These are phyloP conservation scores for Tragelaphus scriptus DNA, from an alignment of 2,113 vertebrate species.

Conservation along the genomic window DNA sequence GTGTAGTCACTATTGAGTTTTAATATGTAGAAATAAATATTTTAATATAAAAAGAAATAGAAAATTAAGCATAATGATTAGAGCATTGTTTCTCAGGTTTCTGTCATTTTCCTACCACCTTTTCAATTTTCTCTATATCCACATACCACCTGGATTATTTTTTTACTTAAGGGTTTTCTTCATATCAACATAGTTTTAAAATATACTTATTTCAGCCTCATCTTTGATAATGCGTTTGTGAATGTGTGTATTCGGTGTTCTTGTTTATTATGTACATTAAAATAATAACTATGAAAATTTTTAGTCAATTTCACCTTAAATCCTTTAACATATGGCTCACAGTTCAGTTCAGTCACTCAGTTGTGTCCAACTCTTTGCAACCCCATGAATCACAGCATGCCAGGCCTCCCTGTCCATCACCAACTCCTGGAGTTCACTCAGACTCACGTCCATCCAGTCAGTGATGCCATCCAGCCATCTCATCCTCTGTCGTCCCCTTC, in stretches of 20 bases:
- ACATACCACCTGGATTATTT: neutral
- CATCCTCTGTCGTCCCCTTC: too few species aligned
- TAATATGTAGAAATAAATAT: neutral
- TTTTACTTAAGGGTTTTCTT: neutral
- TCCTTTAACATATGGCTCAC: neutral
- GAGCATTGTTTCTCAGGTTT: neutral
- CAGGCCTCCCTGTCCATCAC: too few species aligned
- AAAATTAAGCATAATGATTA: neutral
- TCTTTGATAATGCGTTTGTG: neutral
- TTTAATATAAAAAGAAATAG: neutral
- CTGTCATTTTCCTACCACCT: neutral
- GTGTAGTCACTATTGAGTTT: neutral
- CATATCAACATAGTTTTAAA: neutral
- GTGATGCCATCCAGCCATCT: too few species aligned
- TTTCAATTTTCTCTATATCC: neutral
- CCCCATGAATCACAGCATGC: too few species aligned
- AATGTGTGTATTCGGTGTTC: neutral
- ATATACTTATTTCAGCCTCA: neutral
- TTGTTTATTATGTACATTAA: neutral
- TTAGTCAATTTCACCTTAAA: neutral
- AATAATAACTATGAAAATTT: neutral
- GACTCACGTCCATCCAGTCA: accelerated
- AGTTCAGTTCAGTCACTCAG: too few species aligned
- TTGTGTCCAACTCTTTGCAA: too few species aligned
- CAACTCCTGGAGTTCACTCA: too few species aligned